Conservation (phyloP, 2,888 invertebrate species). For the Drosophila histrio region DNA sequence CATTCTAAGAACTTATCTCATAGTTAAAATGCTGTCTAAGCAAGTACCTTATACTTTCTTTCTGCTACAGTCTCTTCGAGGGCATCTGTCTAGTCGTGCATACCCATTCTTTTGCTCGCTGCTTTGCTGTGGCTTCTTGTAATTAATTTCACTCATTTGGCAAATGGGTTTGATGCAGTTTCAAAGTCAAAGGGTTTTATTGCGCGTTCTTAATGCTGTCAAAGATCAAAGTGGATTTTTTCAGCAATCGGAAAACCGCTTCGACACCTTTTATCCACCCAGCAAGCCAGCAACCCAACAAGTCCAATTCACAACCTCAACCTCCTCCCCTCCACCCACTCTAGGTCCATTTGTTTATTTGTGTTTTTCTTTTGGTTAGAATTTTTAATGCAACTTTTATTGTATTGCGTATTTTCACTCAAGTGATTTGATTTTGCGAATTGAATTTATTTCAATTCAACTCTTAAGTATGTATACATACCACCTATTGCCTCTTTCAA, state of each 20-base stretch:
- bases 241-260: constrained; percentile 44
- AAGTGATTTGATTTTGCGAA: constrained; percentile 76
- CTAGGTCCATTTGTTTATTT: constrained; percentile 16
- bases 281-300: neutral
- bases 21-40: no score
- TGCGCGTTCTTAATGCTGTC: constrained; percentile 71
- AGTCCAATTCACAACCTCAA: neutral
- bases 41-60: no score
- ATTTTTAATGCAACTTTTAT: constrained; percentile 60
- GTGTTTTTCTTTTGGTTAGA: constrained; percentile 40
- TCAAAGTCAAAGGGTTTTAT: constrained; percentile 65
- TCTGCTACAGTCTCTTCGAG: neutral
- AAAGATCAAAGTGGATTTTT: constrained; percentile 66
- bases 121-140: constrained; percentile 62
- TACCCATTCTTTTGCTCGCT: neutral
- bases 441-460: constrained; percentile 65
- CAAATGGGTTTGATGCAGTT: constrained; percentile 62
- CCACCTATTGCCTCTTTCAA: constrained; percentile 33
- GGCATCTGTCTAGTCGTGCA: neutral
- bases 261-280: constrained; percentile 50
- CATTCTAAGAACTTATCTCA: no score
- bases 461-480: constrained; percentile 69
- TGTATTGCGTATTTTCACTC: constrained; percentile 65
- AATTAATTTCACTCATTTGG: constrained; percentile 74
- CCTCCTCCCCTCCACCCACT: neutral